Evolutionary conservation across 2,888 invertebrate genomes (phyloP).

Genomic region (Chrysodeixis includens): DNA sequence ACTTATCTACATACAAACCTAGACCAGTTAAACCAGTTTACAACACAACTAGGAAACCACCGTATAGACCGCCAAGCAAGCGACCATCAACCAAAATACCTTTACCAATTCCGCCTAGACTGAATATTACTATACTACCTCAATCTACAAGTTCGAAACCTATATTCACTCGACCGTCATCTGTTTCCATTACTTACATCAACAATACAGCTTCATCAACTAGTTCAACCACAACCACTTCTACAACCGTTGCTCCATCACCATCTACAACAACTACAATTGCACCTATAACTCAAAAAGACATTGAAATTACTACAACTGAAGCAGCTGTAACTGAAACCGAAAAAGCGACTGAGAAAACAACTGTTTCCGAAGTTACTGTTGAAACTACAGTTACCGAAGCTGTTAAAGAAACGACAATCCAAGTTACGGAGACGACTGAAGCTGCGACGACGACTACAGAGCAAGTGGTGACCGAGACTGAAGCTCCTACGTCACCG

Average conservation of each 20-base stretch:
- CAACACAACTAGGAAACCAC: slow-evolving; percentile 81
- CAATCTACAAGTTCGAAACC: slow-evolving; percentile 82
- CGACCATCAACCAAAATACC: slow-evolving; percentile 80
- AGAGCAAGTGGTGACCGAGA: slow-evolving; percentile 60
- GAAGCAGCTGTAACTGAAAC: slow-evolving; percentile 17
- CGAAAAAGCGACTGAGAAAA: slow-evolving; percentile 39
- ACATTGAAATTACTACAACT: slow-evolving; percentile 48
- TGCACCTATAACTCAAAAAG: slow-evolving; percentile 54
- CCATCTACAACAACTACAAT: slow-evolving; percentile 57
- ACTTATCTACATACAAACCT: slow-evolving; percentile 73
- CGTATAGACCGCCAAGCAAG: slow-evolving; percentile 75
- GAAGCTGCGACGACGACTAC: slow-evolving; percentile 31
- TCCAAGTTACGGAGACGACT: slow-evolving; percentile 18
- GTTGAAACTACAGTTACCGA: slow-evolving; percentile 43
- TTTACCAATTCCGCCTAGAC: slow-evolving; percentile 80
- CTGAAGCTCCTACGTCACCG: slow-evolving; percentile 66
- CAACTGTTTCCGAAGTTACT: slow-evolving; percentile 31
- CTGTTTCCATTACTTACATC: slow-evolving; percentile 79
- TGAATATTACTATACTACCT: slow-evolving; percentile 84
- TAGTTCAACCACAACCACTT: slow-evolving; percentile 59
- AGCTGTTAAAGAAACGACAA: slow-evolving; percentile 32
- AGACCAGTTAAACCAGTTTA: slow-evolving; percentile 79
- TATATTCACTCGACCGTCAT: slow-evolving; percentile 75
- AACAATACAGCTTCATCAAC: slow-evolving; percentile 71
- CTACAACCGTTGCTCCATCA: slow-evolving; percentile 64